Percentiles rank a stretch among this genome's conserved stretches.
Conservation (phyloP, 2,113 vertebrate genomes). For the Catharus bicknelli region DNA sequence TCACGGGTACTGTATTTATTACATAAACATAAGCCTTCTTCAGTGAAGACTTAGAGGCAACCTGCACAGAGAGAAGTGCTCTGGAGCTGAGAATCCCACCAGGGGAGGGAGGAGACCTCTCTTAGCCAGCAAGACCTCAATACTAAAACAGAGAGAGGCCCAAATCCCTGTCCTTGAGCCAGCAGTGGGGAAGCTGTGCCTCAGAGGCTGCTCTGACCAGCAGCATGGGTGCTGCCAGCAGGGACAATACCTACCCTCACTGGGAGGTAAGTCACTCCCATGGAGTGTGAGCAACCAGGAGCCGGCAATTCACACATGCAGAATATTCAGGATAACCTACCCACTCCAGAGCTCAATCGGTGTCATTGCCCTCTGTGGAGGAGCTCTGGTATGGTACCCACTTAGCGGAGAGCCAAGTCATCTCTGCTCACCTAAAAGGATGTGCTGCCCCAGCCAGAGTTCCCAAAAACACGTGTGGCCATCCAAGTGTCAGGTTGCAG, state of each 20-base stretch:
- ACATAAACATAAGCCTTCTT: neutral
- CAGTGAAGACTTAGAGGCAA: neutral
- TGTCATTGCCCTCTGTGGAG: neutral
- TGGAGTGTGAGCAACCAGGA: accelerated
- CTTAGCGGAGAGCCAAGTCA: neutral
- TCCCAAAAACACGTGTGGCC: neutral
- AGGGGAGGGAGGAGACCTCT: neutral
- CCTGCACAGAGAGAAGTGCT: no score
- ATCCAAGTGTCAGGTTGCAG: neutral
- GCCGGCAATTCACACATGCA: accelerated
- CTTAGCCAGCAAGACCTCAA: accelerated
- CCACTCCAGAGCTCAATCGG: accelerated
- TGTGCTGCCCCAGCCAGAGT: neutral
- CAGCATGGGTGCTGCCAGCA: neutral
- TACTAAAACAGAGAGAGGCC: neutral
- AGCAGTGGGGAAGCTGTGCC: neutral
- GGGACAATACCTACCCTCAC: no score
- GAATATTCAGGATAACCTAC: no score
- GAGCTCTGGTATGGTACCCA: neutral
- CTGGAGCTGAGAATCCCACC: neutral
- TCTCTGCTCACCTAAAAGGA: neutral
- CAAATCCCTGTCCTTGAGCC: accelerated
- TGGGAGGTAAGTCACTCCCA: neutral
- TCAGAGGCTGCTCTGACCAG: neutral
- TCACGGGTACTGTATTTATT: neutral